Percentiles rank a stretch among this genome's conserved stretches.
Conservation (phyloP, 30 jellyfish, hydroid and myxozoan genomes). For the Aurelia sp. region DNA sequence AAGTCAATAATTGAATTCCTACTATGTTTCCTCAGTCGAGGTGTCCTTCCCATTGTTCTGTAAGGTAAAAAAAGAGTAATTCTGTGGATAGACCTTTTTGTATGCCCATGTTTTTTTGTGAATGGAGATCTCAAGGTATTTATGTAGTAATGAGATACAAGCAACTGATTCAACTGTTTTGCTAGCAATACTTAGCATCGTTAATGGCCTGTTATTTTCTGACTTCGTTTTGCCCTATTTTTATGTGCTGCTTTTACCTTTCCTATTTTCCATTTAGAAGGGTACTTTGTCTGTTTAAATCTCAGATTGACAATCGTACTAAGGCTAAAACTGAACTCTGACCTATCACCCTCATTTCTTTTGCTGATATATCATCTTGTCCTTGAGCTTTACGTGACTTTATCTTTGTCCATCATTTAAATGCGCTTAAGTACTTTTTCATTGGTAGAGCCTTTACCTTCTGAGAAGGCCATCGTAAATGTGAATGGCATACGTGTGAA, state of each 20-base stretch:
- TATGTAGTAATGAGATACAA: constrained; percentile 41
- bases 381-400: constrained; percentile 43
- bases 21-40: constrained; percentile 26
- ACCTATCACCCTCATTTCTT: constrained; percentile 31
- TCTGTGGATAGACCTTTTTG: constrained; percentile 50
- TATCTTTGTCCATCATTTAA: neutral
- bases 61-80: constrained; percentile 28
- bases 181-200: constrained; percentile 55
- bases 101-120: constrained; percentile 55
- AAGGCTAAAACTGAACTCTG: constrained; percentile 32
- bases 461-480: too few relatives aligned
- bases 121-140: constrained; percentile 38
- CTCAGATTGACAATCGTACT: constrained; percentile 35
- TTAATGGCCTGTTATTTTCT: constrained; percentile 45
- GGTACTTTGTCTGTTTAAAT: constrained; percentile 29
- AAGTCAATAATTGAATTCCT: constrained; percentile 43
- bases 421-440: too few relatives aligned
- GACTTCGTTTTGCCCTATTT: constrained; percentile 23
- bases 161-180: constrained; percentile 43
- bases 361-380: constrained; percentile 30
- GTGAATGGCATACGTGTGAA: too few relatives aligned
- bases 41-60: constrained; percentile 60
- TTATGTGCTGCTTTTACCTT: constrained; percentile 39
- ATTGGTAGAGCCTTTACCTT: too few relatives aligned
- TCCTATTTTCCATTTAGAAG: constrained; percentile 31